Base-by-base conservation (phyloP, 2,113 vertebrate species). In the Casuarius casuarius region DNA sequence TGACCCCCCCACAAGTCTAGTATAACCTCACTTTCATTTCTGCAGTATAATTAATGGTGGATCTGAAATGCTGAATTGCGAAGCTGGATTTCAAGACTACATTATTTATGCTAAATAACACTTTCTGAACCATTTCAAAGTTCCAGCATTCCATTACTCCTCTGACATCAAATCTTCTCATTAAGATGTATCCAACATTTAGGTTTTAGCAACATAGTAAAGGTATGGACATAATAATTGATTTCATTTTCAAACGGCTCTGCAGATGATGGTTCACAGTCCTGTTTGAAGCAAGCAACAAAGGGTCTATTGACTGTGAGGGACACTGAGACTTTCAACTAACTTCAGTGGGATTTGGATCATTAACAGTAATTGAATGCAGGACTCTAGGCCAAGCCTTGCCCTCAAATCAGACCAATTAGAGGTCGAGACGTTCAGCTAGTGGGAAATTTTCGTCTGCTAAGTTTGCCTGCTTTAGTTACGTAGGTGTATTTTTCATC, bases 381-480 rank as follows among this genome's bases (percentile, higher is more conserved):
- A 3, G 58, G 40, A 85, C 63, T 62, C 49, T 0, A 0, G 71
- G 84, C n/a, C 75, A 85, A 87, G 75, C 88, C 85, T 42, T 91
- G 74, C 67, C 87, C 54, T 92, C 89, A 40, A 92, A 96, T 85
- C 63, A 94, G 72, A 91, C 25, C 71, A 86, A 68, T 90, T 71
- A 92, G 46, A 78, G 40, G 52, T 38, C 9, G 16, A 89, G 49
- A 89, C 31, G 61, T 61, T 90, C 17, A 81, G 8, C 61, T 22
- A 49, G 44, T 65, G 42, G 58, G 51, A 71, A 21, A 22, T 76
- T 70, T 92, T 79, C 40, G 71, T 63, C 61, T 70, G 23, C 19
- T 78, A 89, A 87, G 58, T 49, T 79, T 89, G n/a, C 33, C 40
- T 73, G 40, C 19, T 5, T 68, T 19, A 73, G 58, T 65, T 89